Evolutionary conservation across 1,140 invertebrate species (phyloP).

Genomic region (Watersipora subatra): DNA sequence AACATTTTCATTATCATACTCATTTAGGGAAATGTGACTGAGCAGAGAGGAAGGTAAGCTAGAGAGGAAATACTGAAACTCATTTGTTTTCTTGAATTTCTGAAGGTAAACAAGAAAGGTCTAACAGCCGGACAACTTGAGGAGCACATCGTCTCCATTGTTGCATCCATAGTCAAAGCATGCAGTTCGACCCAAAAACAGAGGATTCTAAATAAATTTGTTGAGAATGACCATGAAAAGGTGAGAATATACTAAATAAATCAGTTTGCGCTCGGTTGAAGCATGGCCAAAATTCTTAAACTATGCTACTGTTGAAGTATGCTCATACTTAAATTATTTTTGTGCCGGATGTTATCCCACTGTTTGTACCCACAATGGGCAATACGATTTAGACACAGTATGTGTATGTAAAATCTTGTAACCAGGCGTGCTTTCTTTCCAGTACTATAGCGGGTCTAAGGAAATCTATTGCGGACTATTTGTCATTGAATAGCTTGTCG

Average conservation of each 20-base stretch:
- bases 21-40: not conserved
- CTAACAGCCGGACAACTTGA: not conserved
- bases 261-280: too few species aligned
- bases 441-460: too few species aligned
- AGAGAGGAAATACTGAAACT: not conserved
- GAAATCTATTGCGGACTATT: too few species aligned
- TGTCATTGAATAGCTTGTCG: too few species aligned
- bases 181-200: conserved; percentile 77
- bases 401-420: too few species aligned
- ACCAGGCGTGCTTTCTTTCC: too few species aligned
- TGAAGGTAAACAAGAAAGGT: conserved; percentile 1
- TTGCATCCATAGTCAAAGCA: conserved; percentile 80
- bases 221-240: conserved; percentile 96
- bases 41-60: not conserved
- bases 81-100: not conserved
- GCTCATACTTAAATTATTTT: too few species aligned
- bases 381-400: too few species aligned
- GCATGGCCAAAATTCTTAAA: not conserved
- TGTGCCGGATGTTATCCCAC: too few species aligned
- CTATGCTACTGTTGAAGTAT: not conserved
- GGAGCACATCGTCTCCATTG: conserved; percentile 89
- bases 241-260: conserved; percentile 18
- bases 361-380: too few species aligned
- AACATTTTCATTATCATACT: too few species aligned
- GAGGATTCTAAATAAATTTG: conserved; percentile 84